Conservation (phyloP, 2,113 vertebrate species). For the Anoplopoma fimbria region DNA sequence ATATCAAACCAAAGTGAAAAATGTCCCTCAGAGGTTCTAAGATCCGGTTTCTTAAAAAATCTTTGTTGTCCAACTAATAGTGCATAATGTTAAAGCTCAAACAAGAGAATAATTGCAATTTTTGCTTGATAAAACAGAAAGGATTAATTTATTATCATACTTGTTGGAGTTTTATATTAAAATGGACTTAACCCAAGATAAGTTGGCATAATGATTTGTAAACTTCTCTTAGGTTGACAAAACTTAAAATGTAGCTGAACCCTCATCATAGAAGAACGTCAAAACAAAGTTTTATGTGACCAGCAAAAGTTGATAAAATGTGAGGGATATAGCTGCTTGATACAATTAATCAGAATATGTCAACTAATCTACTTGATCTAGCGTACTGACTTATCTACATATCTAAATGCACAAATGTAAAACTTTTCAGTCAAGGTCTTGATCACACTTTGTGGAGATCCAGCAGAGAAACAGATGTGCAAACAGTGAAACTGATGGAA, state of each 20-base stretch:
- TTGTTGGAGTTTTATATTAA: background rate
- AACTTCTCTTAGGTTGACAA: background rate
- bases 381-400: background rate
- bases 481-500: constrained; percentile 33
- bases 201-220: background rate
- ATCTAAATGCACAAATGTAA: background rate
- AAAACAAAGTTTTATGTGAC: background rate
- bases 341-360: background rate
- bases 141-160: background rate
- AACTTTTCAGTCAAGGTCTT: constrained; percentile 11
- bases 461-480: constrained; percentile 45
- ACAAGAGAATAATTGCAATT: background rate
- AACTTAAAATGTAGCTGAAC: background rate
- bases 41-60: background rate
- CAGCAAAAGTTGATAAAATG: background rate
- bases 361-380: background rate
- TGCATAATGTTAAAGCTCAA: background rate
- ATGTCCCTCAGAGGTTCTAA: background rate
- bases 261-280: background rate
- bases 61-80: background rate
- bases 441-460: background rate
- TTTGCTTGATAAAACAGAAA: background rate
- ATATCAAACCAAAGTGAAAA: background rate
- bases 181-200: background rate
- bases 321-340: background rate